phyloP scores from a whole-genome alignment of 2,113 vertebrate genomes.

The Falcunculus frontatus region DNA sequence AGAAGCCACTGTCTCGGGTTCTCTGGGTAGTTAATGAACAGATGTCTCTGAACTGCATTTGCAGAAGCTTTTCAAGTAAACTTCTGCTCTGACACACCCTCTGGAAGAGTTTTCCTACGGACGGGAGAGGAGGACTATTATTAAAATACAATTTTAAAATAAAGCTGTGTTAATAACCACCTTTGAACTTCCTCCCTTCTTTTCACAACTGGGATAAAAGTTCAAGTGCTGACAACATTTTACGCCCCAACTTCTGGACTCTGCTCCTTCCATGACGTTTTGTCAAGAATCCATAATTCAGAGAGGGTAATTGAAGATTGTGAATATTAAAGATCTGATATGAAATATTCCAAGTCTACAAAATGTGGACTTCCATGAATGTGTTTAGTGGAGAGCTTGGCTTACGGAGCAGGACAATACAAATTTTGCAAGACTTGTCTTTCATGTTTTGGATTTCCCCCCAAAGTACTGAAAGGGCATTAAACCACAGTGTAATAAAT shows the following conservation, averaged over 20 bases:
- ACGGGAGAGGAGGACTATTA: not conserved
- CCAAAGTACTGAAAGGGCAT: not conserved
- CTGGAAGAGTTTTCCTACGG: not conserved
- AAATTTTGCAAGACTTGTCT: not conserved
- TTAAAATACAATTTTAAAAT: not conserved
- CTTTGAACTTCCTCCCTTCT: not conserved
- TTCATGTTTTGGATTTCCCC: not conserved
- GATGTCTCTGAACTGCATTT: not conserved
- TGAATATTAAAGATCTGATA: not conserved
- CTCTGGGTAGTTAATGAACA: not conserved
- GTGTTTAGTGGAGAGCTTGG: not conserved
- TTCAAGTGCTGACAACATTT: not conserved
- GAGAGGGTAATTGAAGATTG: not conserved
- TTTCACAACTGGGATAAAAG: not conserved
- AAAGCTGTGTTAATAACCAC: not conserved
- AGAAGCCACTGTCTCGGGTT: not conserved
- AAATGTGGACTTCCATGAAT: not conserved
- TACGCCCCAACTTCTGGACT: not conserved
- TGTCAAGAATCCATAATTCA: not conserved
- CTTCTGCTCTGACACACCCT: not conserved
- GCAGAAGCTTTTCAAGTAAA: not conserved
- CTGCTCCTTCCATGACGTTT: not conserved
- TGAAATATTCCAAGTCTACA: not conserved
- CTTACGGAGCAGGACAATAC: not conserved
- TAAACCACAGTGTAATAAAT: not conserved